Conservation (phyloP, 1,140 invertebrate genomes). For the Chelonus insularis region DNA sequence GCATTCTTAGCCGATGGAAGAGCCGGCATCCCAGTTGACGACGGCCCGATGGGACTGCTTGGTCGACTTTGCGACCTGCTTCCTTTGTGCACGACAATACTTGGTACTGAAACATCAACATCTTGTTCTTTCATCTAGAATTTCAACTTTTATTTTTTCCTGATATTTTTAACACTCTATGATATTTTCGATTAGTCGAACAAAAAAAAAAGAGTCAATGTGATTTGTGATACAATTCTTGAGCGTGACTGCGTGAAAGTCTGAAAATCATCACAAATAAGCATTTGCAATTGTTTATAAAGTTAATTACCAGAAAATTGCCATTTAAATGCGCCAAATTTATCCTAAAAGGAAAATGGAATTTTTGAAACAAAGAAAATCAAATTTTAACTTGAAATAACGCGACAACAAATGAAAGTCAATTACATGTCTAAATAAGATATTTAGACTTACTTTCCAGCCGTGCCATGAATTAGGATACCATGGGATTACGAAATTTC, state of each 20-base stretch:
- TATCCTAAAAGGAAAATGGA: not conserved
- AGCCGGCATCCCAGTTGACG: constrained; percentile 55
- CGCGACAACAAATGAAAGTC: not conserved
- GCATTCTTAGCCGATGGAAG: constrained; percentile 50
- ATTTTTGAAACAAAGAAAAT: not conserved
- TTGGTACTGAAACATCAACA: constrained; percentile 51
- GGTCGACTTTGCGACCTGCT: constrained; percentile 49
- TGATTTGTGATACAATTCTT: no score
- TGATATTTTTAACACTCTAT: no score
- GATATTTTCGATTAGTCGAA: no score
- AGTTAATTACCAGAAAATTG: no score
- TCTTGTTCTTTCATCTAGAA: not conserved
- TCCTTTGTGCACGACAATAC: constrained; percentile 57
- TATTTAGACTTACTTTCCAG: constrained; percentile 44
- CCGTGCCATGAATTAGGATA: constrained; percentile 49
- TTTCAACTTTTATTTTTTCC: no score
- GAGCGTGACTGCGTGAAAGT: no score
- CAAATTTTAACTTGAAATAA: not conserved
- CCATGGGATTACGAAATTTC: constrained; percentile 33
- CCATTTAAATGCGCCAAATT: not conserved
- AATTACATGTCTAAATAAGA: not conserved
- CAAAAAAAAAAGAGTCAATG: no score
- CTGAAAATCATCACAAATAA: no score
- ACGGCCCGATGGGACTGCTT: constrained; percentile 48
- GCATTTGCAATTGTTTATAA: no score